A percentile compares a stretch with the other conserved stretches of the same genome.
Conservation (phyloP, 2,797 vertebrate species). For the Phataginus tetradactyla region DNA sequence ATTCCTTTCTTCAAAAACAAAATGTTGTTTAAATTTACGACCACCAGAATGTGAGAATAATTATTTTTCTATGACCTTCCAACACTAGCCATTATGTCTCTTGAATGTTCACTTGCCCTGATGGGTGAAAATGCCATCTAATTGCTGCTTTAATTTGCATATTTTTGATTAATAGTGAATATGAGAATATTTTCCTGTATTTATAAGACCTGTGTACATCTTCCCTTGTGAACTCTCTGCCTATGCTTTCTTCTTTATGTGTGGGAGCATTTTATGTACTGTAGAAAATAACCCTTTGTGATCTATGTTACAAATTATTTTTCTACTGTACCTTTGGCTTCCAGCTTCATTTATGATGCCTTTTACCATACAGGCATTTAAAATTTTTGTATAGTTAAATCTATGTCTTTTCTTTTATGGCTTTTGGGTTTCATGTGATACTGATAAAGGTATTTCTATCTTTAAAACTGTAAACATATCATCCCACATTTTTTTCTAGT, state of each 20-base stretch:
- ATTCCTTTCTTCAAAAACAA: background rate
- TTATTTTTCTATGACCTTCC: conserved; percentile 9
- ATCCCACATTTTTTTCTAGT: background rate
- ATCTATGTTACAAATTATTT: background rate
- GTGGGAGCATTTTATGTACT: background rate
- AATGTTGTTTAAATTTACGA: conserved; percentile 12
- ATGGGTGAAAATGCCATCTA: conserved; percentile 51
- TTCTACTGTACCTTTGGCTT: background rate
- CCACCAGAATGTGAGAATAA: conserved; percentile 8
- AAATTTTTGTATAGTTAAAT: conserved; percentile 12
- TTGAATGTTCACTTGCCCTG: conserved; percentile 52
- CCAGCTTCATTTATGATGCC: background rate
- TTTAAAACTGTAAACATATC: conserved; percentile 11
- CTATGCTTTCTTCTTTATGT: background rate
- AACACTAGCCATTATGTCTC: conserved; percentile 25
- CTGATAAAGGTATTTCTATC: background rate
- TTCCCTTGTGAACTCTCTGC: background rate
- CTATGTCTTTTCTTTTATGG: conserved; percentile 7
- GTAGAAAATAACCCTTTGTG: conserved; percentile 30
- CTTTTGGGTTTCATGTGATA: background rate
- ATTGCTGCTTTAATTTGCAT: conserved; percentile 61
- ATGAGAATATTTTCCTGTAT: background rate
- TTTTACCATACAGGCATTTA: background rate
- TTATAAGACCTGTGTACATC: background rate
- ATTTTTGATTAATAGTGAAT: conserved; percentile 47